Evolutionary conservation across 2,113 vertebrate genomes (phyloP).

Genomic region (Sphaerodactylus townsendi): DNA sequence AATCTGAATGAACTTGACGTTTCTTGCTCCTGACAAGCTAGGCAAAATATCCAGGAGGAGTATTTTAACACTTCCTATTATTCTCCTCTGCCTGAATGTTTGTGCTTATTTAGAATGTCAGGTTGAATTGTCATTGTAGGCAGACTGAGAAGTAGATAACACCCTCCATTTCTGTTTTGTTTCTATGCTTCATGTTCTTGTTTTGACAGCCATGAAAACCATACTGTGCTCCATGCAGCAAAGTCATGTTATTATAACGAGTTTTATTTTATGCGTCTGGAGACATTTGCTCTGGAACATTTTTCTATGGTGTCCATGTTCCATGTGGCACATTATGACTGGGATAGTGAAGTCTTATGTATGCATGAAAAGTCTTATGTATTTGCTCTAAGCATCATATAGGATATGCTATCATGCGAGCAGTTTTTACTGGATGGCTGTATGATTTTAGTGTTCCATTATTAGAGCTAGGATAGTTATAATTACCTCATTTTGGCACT

Average conservation of each 20-base stretch:
- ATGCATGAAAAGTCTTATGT: too few species aligned
- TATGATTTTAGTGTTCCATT: too few species aligned
- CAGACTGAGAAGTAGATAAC: background rate
- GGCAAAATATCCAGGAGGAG: background rate
- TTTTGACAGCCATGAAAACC: background rate
- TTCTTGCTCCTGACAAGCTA: background rate
- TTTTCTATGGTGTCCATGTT: background rate
- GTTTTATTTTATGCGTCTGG: background rate
- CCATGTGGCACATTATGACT: background rate
- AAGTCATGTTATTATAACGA: background rate
- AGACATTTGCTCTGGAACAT: too few species aligned
- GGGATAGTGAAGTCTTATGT: too few species aligned
- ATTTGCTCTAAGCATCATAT: too few species aligned
- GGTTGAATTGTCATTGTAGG: background rate
- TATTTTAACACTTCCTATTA: background rate
- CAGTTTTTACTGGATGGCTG: too few species aligned
- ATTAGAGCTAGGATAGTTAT: too few species aligned
- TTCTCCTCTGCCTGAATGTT: background rate
- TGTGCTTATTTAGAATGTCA: background rate
- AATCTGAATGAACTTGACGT: background rate
- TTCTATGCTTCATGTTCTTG: background rate
- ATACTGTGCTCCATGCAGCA: background rate
- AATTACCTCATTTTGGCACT: too few species aligned
- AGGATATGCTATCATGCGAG: too few species aligned
- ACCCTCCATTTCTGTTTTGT: background rate